phyloP scores from a whole-genome alignment of 1,140 invertebrate species.

The Eupeodes corollae region DNA sequence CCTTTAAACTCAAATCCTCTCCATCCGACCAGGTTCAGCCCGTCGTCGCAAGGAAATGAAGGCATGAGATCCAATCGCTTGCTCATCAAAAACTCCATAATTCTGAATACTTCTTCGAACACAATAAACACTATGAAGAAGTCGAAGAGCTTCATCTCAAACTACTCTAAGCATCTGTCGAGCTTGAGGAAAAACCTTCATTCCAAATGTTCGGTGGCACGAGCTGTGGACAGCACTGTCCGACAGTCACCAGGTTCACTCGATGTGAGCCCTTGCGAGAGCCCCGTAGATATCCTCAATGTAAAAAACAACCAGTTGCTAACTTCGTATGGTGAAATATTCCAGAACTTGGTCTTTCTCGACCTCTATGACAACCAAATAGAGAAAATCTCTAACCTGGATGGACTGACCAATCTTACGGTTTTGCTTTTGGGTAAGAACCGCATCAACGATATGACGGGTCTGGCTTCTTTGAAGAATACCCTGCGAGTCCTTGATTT shows the following conservation, averaged over 20 bases:
- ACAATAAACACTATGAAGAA: slow-evolving; percentile 18
- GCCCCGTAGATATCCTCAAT: slow-evolving; percentile 17
- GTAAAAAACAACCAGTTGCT: slow-evolving; percentile 33
- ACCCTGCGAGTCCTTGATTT: slow-evolving; percentile 63
- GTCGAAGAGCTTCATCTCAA: slow-evolving; percentile 32
- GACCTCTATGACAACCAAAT: slow-evolving; percentile 92
- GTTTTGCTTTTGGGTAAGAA: slow-evolving; percentile 86
- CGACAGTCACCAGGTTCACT: too few relatives aligned
- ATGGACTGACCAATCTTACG: slow-evolving; percentile 60
- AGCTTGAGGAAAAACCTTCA: slow-evolving; percentile 23
- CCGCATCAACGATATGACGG: slow-evolving; percentile 45
- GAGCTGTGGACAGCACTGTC: too few relatives aligned
- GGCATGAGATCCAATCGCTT: not conserved
- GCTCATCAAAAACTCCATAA: slow-evolving; percentile 1
- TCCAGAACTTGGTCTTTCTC: slow-evolving; percentile 75
- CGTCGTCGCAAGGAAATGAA: too few relatives aligned
- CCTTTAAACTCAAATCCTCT: too few relatives aligned
- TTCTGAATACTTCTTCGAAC: not conserved
- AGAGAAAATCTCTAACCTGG: slow-evolving; percentile 66
- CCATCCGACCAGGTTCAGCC: not conserved
- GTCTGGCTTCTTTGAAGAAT: slow-evolving; percentile 17
- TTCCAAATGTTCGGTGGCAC: too few relatives aligned
- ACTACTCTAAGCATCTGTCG: slow-evolving; percentile 16
- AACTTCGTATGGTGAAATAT: slow-evolving; percentile 37
- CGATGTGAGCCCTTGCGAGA: too few relatives aligned